phyloP scores from a whole-genome alignment of 2,888 invertebrate species.

The Cantharis rustica region DNA sequence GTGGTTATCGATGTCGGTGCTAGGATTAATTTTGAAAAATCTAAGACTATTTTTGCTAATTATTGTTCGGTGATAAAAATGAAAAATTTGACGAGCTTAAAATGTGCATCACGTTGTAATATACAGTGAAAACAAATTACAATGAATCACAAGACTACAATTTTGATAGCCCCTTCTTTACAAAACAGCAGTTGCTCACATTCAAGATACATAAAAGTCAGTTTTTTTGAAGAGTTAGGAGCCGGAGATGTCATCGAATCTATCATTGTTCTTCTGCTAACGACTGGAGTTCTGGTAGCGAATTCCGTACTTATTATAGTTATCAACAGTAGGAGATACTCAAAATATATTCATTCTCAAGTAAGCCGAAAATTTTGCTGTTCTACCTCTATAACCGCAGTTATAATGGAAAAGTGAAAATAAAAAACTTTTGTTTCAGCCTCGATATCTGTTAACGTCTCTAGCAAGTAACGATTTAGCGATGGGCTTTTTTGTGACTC shows the following conservation, averaged over 20 bases:
- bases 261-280: constrained; percentile 74
- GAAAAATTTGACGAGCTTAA: not conserved
- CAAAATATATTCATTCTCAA: constrained; percentile 87
- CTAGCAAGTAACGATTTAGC: constrained; percentile 86
- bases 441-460: constrained; percentile 84
- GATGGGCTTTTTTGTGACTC: constrained; percentile 84
- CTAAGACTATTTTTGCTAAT: not conserved
- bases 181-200: constrained; percentile 84
- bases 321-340: constrained; percentile 80
- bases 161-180: constrained; percentile 78
- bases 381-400: not conserved
- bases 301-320: constrained; percentile 82
- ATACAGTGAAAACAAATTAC: constrained; percentile 10
- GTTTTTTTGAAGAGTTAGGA: constrained; percentile 67
- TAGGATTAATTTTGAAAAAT: not conserved
- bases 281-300: constrained; percentile 78
- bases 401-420: not conserved
- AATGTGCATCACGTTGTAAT: not conserved
- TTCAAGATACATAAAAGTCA: constrained; percentile 65
- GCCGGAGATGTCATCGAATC: constrained; percentile 78
- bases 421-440: constrained; percentile 61
- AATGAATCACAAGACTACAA: constrained; percentile 65
- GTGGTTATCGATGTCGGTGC: not conserved
- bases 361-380: constrained; percentile 55
- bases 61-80: not conserved